Percentiles rank a stretch among this genome's conserved stretches.
Conservation (phyloP, 1,140 invertebrate species). For the Bilobella aurantiaca region DNA sequence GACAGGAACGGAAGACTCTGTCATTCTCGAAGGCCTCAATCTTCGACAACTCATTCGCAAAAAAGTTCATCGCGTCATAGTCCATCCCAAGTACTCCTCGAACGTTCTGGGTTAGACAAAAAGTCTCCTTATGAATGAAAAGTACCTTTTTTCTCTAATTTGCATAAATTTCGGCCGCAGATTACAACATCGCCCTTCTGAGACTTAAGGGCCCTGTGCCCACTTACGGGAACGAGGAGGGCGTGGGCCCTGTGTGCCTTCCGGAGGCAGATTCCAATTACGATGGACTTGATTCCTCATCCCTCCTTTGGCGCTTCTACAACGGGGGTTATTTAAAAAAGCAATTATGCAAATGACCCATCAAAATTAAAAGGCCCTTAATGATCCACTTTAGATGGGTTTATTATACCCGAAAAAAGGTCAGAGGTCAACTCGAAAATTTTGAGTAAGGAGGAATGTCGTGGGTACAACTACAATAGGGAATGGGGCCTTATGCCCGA, state of each 20-base stretch:
- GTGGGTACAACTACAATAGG: constrained; percentile 12
- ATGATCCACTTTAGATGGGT: constrained; percentile 15
- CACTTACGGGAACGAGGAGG: constrained; percentile 19
- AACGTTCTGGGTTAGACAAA: constrained; percentile 17
- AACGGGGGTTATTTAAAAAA: constrained; percentile 2
- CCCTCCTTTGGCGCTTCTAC: constrained; percentile 25
- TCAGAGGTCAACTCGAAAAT: constrained; percentile 17
- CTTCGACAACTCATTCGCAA: constrained; percentile 11
- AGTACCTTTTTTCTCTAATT: background rate
- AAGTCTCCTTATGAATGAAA: background rate
- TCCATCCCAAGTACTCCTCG: constrained; percentile 22
- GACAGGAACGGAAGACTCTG: constrained; percentile 8
- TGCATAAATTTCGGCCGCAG: constrained; percentile 2
- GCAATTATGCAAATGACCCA: background rate
- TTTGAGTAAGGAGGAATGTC: constrained; percentile 20
- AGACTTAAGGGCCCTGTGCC: constrained; percentile 27
- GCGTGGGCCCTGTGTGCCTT: constrained; percentile 21
- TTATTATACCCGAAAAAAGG: constrained; percentile 21
- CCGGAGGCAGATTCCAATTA: constrained; percentile 6
- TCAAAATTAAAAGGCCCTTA: background rate
- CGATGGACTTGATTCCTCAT: constrained; percentile 19
- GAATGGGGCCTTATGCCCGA: constrained; percentile 25
- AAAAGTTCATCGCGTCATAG: constrained; percentile 26
- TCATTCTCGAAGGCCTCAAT: background rate
- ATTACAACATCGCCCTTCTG: constrained; percentile 27